Evolutionary conservation across 2,888 invertebrate genomes (phyloP), one percentile per base, ranked within the genome.

Genomic region (Andrena hattorfiana): DNA sequence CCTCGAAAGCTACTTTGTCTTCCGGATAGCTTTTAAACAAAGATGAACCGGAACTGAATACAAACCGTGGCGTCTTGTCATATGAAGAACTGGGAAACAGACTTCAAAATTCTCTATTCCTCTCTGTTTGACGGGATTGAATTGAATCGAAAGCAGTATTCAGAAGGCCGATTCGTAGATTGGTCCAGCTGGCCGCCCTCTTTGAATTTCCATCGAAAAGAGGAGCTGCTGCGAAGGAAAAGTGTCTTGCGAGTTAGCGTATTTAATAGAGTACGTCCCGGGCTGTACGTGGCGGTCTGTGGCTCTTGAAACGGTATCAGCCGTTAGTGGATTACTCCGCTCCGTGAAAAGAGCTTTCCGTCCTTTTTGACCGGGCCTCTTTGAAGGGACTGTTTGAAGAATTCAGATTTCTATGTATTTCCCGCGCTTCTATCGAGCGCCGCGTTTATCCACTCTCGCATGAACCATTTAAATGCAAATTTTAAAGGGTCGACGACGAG

Each of bases 401-500:
- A 77, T 82, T 83, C 82, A 76, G 82, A 77, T 81, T 63, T 67
- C 73, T 62, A 56, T 67, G 83, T 73, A 66, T 74, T 71, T 51
- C 23, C 42, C 48, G 42, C 3, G 68, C 66, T 28, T 51, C 32
- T 68, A 60, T 62, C 48, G 51, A 76, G 32, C 56, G 56, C 62
- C 67, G 26, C 77, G 82, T 48, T 69, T 81, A 82, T 81, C 60
- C 82, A 26, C 23, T 23, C 10, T 13, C 64, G 74, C 75, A 71
- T 68, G 70, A 63, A 75, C 74, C 68, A 81, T 76, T 81, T 81
- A 64, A 81, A 83, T 81, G 82, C 81, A 81, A 72, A 82, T 82
- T 49, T 68, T 48, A 51, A 81, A 63, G 35, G 63, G 32, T 69
- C 54, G 49, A 26, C 69, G 64, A 28, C 26, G 10, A 13, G 62